Conservation (phyloP, 2,113 vertebrate species). For the Eptesicus fuscus region DNA sequence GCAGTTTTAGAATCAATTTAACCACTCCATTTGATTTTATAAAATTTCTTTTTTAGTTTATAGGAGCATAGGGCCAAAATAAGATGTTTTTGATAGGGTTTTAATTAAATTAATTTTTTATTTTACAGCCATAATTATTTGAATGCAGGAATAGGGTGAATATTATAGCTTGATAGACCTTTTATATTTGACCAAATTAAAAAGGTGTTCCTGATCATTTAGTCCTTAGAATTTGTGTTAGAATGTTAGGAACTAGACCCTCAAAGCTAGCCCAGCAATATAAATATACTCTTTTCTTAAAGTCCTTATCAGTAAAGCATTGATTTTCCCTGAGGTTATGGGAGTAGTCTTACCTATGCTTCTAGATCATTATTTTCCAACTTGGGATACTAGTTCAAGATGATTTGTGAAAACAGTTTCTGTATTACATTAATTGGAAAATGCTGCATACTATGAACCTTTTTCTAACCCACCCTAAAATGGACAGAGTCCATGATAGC, state of each 20-base stretch:
- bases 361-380: not conserved
- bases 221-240: not conserved
- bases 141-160: not conserved
- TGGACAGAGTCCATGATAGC: not conserved
- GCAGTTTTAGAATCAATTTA: not conserved
- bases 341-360: not conserved
- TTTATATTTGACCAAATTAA: not conserved
- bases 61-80: constrained; percentile 1
- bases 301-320: not conserved
- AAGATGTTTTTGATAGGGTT: not conserved
- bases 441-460: not conserved
- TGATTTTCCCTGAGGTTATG: not conserved
- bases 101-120: not conserved
- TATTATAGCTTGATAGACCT: not conserved
- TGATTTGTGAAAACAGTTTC: not conserved
- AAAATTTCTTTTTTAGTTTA: not conserved
- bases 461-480: not conserved
- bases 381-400: not conserved
- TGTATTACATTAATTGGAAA: not conserved
- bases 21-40: not conserved
- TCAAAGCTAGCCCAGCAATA: not conserved
- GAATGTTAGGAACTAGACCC: not conserved
- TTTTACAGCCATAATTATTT: not conserved
- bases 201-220: not conserved
- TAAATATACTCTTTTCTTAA: not conserved